Conservation (phyloP, 2,888 invertebrate species). For the Limenitis camilla region DNA sequence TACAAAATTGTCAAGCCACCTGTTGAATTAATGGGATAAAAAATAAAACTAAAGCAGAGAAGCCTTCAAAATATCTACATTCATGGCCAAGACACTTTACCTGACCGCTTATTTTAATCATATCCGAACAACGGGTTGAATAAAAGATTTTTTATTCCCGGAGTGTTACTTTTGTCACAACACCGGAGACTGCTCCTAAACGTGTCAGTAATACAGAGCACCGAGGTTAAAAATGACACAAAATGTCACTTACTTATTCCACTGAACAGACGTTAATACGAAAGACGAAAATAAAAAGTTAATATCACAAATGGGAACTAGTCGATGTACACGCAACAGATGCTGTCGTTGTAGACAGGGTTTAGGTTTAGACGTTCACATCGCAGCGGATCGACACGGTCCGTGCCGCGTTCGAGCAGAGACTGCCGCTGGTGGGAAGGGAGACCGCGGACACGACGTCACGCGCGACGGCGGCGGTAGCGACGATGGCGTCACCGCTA, state of each 20-base stretch:
- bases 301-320: slow-evolving; percentile 41
- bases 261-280: slow-evolving; percentile 38
- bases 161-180: slow-evolving; percentile 44
- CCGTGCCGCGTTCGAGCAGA: slow-evolving; percentile 68
- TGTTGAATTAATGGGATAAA: slow-evolving; percentile 9
- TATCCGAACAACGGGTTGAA: slow-evolving; percentile 38
- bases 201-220: slow-evolving; percentile 47
- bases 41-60: slow-evolving; percentile 6
- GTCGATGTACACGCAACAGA: slow-evolving; percentile 36
- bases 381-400: slow-evolving; percentile 70
- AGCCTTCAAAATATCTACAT: slow-evolving; percentile 2
- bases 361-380: slow-evolving; percentile 66
- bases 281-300: slow-evolving; percentile 48
- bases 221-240: slow-evolving; percentile 53
- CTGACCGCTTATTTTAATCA: slow-evolving; percentile 43
- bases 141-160: slow-evolving; percentile 32
- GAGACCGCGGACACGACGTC: slow-evolving; percentile 28
- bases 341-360: slow-evolving; percentile 61
- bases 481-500: slow-evolving; percentile 55
- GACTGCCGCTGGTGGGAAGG: slow-evolving; percentile 45
- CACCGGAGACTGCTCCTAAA: slow-evolving; percentile 40
- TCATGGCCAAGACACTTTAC: slow-evolving; percentile 30
- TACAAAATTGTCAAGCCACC: slow-evolving; percentile 9
- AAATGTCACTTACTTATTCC: slow-evolving; percentile 61
- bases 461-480: slow-evolving; percentile 29